These are phyloP conservation scores for Pseudomugil gertrudae DNA, from an alignment of 2,797 vertebrate genomes.

Conservation along the genomic window DNA sequence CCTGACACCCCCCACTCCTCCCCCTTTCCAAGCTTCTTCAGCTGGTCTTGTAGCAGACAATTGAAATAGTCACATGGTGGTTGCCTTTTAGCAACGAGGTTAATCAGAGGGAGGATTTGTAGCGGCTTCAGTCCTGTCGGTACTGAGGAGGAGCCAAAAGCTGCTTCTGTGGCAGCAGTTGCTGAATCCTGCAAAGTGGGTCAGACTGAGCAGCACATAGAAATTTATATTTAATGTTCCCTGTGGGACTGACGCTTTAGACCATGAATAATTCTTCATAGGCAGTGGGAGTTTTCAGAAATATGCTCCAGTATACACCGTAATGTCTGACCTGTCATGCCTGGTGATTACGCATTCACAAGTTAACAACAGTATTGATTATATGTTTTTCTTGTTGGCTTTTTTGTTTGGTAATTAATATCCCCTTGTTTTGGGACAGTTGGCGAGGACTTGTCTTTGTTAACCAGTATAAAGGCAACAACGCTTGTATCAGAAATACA, in stretches of 20 bases:
- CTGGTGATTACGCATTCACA: constrained; percentile 12
- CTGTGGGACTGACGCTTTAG: constrained; percentile 66
- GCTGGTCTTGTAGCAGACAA: constrained; percentile 35
- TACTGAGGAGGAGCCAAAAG: constrained; percentile 66
- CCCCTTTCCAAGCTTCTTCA: no score
- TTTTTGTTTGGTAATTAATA: not conserved
- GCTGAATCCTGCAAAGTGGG: constrained; percentile 76
- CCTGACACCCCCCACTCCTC: no score
- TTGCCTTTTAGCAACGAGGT: constrained; percentile 53
- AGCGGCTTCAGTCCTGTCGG: constrained; percentile 51
- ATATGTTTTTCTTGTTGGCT: not conserved
- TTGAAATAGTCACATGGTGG: constrained; percentile 36
- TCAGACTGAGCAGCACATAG: constrained; percentile 74
- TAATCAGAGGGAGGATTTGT: constrained; percentile 58
- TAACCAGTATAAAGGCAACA: constrained; percentile 11
- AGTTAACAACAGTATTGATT: constrained; percentile 12
- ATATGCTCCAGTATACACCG: constrained; percentile 29
- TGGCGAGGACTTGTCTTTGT: constrained; percentile 25
- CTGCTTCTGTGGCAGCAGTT: constrained; percentile 67
- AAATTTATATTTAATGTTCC: constrained; percentile 82
- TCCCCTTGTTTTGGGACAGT: not conserved
- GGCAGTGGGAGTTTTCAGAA: constrained; percentile 51
- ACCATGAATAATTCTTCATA: constrained; percentile 73
- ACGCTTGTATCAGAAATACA: constrained; percentile 45
- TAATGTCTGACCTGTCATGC: constrained; percentile 16